Conservation (phyloP, 2,113 vertebrate species). For the Otocyon megalotis region DNA sequence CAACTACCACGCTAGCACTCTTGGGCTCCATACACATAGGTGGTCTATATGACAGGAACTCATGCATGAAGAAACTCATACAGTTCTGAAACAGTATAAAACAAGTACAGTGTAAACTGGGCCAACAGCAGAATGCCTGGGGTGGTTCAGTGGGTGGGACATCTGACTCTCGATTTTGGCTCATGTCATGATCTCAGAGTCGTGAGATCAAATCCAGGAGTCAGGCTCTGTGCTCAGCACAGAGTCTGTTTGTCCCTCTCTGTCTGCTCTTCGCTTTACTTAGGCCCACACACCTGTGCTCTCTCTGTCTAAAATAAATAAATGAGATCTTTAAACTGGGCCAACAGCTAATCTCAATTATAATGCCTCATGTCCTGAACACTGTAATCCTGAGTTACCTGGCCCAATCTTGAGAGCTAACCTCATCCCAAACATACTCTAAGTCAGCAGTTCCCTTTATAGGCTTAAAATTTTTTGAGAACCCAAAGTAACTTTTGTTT, state of each 20-base stretch:
- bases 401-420: background rate
- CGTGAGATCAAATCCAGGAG: background rate
- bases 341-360: conserved; percentile 51
- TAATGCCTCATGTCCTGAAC: conserved; percentile 60
- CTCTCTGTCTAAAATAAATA: background rate
- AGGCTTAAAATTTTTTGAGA: background rate
- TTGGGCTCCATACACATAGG: background rate
- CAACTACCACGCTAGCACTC: background rate
- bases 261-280: background rate
- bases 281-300: accelerated
- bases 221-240: background rate
- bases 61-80: background rate
- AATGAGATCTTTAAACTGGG: background rate
- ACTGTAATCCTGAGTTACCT: background rate
- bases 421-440: background rate
- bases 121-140: background rate
- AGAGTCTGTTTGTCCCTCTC: background rate
- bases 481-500: conserved; percentile 19
- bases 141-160: background rate
- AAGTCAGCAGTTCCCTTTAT: background rate
- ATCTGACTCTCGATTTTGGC: background rate
- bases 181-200: background rate
- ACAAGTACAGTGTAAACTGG: background rate
- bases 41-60: background rate
- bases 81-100: background rate